Base-by-base conservation (phyloP, 2,797 vertebrate genomes). In the Sebastes jordani region DNA sequence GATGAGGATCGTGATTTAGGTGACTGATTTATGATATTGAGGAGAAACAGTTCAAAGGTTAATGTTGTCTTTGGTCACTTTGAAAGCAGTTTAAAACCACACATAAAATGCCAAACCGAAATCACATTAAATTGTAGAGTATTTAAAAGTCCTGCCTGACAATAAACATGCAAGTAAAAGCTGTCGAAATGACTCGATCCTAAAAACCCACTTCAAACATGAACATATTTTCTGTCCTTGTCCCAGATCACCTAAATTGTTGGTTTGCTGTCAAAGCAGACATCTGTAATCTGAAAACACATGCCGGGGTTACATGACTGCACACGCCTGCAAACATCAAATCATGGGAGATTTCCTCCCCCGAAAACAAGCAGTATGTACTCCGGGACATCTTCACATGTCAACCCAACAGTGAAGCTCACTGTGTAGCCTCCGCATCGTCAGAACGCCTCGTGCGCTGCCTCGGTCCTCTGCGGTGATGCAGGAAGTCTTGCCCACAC, bases 231-330 rank as follows among this genome's bases (percentile, higher is more conserved):
- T 82, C 78, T 69, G 64, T 81, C 74, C 56, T 22, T 64, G 77
- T 79, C 78, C 38, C 25, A 75, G 66, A 80, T 83, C 32, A 86
- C 73, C 78, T 58, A 88, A 86, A 94, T 91, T 89, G 78, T 81
- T 68, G 72, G 84, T 86, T 84, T 82, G 83, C 87, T 88, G 87
- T 84, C 84, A 92, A 74, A 80, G 6, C 86, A 82, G 75, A 86
- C 90, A 83, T 78, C 85, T 90, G 84, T 89, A 65, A 92, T 87
- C 81, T 80, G 58, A 78, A 90, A 90, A 80, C 76, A 86, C 84
- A 92, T 23, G 60, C n/a, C 63, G 23, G 38, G 80, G 80, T 80
- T 71, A 79, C 93, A 88, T 89, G 93, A 95, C 88, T 69, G 61
- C 84, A 94, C 92, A 89, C 1, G 90, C 71, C 84, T 71, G 79